Evolutionary conservation across 2,113 vertebrate species (phyloP).

Genomic region (Pithys albifrons): DNA sequence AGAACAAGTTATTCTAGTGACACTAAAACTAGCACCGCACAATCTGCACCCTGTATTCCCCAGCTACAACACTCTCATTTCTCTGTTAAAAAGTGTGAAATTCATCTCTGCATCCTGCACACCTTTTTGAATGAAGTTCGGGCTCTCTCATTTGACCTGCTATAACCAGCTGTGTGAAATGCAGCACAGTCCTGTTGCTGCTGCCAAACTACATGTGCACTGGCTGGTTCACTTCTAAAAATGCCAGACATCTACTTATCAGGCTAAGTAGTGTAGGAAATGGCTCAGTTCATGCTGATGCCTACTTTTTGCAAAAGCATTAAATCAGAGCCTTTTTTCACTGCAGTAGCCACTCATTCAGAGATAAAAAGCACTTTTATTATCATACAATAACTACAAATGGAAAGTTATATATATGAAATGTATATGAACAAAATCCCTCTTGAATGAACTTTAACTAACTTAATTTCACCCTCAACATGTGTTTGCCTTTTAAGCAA

Average conservation of each 20-base stretch:
- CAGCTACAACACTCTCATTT: background rate
- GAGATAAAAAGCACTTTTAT: background rate
- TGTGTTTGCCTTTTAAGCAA: background rate
- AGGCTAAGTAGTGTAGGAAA: background rate
- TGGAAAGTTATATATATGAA: background rate
- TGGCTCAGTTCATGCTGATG: background rate
- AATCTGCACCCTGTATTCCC: background rate
- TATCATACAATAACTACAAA: background rate
- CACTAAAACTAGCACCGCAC: background rate
- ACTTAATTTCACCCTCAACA: background rate
- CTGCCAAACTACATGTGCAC: background rate
- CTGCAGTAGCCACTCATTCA: background rate
- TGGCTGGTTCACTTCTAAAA: background rate
- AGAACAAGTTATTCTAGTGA: background rate
- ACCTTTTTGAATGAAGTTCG: background rate
- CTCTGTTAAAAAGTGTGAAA: background rate
- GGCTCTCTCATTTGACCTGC: background rate
- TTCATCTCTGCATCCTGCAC: background rate
- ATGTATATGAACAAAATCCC: background rate
- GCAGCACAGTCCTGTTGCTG: background rate
- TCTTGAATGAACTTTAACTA: background rate
- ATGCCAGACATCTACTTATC: rapidly evolving
- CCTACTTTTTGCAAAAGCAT: background rate
- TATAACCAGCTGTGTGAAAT: background rate
- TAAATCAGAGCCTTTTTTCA: background rate